Percentiles rank a stretch among this genome's conserved stretches.
Conservation (phyloP, 92 coral and sea anemone species). For the Virgularia gustaviana region DNA sequence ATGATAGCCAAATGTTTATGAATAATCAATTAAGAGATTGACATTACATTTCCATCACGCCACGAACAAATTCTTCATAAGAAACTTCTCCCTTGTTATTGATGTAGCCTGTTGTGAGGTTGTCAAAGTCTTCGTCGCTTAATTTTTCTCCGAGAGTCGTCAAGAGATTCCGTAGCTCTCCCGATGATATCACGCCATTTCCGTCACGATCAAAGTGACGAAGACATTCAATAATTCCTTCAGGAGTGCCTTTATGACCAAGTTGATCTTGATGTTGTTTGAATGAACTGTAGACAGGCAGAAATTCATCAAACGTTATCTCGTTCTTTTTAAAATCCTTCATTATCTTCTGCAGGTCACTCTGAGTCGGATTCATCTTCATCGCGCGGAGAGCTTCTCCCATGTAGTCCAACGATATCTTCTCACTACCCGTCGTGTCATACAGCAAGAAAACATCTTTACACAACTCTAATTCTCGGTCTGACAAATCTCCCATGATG, state of each 20-base stretch:
- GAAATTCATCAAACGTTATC: conserved; percentile 80
- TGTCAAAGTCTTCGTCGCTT: conserved; percentile 82
- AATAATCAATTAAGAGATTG: neutral
- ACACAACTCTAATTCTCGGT: conserved; percentile 68
- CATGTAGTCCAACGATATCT: conserved; percentile 64
- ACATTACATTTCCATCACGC: conserved; percentile 46
- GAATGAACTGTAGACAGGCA: conserved; percentile 84
- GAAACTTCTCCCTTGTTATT: conserved; percentile 74
- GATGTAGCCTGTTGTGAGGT: conserved; percentile 69
- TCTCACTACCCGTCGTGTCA: conserved; percentile 79
- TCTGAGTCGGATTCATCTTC: conserved; percentile 86
- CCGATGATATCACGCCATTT: conserved; percentile 70
- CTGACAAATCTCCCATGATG: conserved; percentile 52
- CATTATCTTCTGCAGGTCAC: conserved; percentile 79
- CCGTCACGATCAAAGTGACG: conserved; percentile 84
- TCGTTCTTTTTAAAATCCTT: conserved; percentile 70
- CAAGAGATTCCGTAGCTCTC: conserved; percentile 83
- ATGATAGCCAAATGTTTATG: conserved; percentile 4
- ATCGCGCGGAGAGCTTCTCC: conserved; percentile 84
- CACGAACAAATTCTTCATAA: conserved; percentile 67
- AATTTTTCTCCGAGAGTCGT: conserved; percentile 92
- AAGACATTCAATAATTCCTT: conserved; percentile 82
- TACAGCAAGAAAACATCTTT: conserved; percentile 85
- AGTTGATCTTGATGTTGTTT: conserved; percentile 68
- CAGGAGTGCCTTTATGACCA: conserved; percentile 66